Evolutionary conservation across 2,888 invertebrate genomes (phyloP).

Genomic region (Blastobasis adustella): DNA sequence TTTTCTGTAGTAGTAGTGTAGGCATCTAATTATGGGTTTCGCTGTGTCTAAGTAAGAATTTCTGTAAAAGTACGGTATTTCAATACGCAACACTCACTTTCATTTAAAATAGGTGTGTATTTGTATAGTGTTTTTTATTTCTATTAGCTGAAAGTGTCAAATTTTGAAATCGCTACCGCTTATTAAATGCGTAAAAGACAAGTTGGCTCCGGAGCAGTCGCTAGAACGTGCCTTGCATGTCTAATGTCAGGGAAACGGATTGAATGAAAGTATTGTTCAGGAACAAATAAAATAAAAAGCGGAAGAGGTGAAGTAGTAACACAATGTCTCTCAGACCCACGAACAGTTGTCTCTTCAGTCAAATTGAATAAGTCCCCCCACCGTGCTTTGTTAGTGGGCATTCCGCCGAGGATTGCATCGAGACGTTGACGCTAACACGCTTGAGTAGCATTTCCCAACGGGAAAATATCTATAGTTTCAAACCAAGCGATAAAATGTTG

Average conservation of each 20-base stretch:
- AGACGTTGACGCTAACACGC: conserved; percentile 31
- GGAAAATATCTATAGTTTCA: too few species aligned
- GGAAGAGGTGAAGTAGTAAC: conserved; percentile 38
- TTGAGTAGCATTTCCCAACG: conserved; percentile 16
- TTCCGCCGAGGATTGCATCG: conserved; percentile 31
- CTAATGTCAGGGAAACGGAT: conserved; percentile 51
- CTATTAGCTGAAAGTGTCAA: too few species aligned
- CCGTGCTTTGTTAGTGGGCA: conserved; percentile 52
- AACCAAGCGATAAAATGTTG: too few species aligned
- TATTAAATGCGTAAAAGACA: conserved; percentile 23
- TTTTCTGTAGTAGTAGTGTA: not conserved
- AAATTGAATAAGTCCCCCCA: conserved; percentile 67
- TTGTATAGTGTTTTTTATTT: too few species aligned
- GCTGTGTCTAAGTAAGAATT: not conserved
- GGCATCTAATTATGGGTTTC: not conserved
- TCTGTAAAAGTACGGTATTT: not conserved
- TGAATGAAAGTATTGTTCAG: conserved; percentile 65
- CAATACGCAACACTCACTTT: not conserved
- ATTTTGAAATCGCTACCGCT: conserved; percentile 20
- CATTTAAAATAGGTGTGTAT: not conserved
- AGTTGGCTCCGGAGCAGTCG: conserved; percentile 42
- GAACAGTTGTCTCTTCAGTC: conserved; percentile 61
- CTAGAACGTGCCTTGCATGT: conserved; percentile 58
- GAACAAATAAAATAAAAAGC: conserved; percentile 49
- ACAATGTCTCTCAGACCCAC: conserved; percentile 56